phyloP scores from a whole-genome alignment of 2,888 invertebrate genomes.

The Noctua janthina region DNA sequence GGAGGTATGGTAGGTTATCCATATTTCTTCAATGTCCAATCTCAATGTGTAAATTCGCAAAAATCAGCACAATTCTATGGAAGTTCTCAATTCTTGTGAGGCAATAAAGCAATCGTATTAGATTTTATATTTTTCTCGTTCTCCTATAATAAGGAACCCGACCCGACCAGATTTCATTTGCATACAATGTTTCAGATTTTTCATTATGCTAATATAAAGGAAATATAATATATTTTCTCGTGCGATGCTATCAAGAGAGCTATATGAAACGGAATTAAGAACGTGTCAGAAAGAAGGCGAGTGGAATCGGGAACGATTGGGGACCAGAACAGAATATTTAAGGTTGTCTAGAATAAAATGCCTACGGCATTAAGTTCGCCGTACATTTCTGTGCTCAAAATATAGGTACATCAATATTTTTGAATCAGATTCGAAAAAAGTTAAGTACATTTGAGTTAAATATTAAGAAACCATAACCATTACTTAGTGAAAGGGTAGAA shows the following conservation, averaged over 20 bases:
- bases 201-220: slow-evolving; percentile 38
- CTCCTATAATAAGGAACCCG: slow-evolving; percentile 21
- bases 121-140: slow-evolving; percentile 30
- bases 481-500: too few species aligned
- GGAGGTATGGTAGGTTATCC: too few species aligned
- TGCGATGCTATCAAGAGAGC: slow-evolving; percentile 14
- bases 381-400: neutral
- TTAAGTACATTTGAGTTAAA: neutral
- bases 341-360: neutral
- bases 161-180: slow-evolving; percentile 44
- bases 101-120: slow-evolving; percentile 26
- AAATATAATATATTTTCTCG: slow-evolving; percentile 41
- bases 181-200: slow-evolving; percentile 49
- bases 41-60: too few species aligned
- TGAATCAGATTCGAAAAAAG: neutral
- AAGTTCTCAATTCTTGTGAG: slow-evolving; percentile 7
- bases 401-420: neutral
- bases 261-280: slow-evolving; percentile 22
- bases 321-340: neutral
- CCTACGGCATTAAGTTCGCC: neutral
- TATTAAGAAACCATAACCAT: neutral
- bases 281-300: slow-evolving; percentile 4
- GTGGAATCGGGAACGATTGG: neutral
- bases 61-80: neutral
- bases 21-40: neutral